Evolutionary conservation across 2,888 invertebrate species (phyloP).

Genomic region (Tinea pellionella): DNA sequence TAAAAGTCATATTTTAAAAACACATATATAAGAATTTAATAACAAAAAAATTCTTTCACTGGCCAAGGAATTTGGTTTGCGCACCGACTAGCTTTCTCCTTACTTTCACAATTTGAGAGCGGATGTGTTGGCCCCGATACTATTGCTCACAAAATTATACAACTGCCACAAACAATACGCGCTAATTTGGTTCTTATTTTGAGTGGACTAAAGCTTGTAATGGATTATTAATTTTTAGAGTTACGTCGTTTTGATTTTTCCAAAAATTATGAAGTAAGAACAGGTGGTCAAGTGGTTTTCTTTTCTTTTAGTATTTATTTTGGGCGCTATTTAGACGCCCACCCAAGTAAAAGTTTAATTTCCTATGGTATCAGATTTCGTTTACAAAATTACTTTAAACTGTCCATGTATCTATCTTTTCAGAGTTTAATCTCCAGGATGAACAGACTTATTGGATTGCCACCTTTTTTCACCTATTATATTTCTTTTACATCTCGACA

Average conservation of each 20-base stretch:
- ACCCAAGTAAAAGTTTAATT: conserved; percentile 11
- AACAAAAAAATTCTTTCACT: conserved; percentile 45
- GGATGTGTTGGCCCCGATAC: conserved; percentile 45
- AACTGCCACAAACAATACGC: conserved; percentile 16
- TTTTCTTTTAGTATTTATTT: conserved; percentile 32
- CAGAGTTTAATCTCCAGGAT: too few species aligned
- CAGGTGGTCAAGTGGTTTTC: conserved; percentile 37
- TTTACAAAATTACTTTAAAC: too few species aligned
- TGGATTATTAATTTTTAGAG: background rate
- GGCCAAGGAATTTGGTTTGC: conserved; percentile 46
- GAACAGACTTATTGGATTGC: too few species aligned
- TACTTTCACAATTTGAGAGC: conserved; percentile 49
- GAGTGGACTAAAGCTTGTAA: background rate
- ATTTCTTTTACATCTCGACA: too few species aligned
- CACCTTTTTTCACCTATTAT: too few species aligned
- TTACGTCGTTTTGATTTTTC: background rate
- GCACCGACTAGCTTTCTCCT: conserved; percentile 41
- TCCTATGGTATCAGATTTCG: background rate
- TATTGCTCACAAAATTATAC: conserved; percentile 19
- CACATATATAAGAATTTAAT: background rate
- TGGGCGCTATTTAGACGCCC: conserved; percentile 23
- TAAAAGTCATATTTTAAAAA: background rate
- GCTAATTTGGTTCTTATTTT: conserved; percentile 2
- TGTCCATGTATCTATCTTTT: too few species aligned
- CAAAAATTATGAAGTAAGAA: conserved; percentile 20